These are phyloP conservation scores for Alfaro cultratus DNA, from an alignment of 2,797 vertebrate species.

Conservation along the genomic window DNA sequence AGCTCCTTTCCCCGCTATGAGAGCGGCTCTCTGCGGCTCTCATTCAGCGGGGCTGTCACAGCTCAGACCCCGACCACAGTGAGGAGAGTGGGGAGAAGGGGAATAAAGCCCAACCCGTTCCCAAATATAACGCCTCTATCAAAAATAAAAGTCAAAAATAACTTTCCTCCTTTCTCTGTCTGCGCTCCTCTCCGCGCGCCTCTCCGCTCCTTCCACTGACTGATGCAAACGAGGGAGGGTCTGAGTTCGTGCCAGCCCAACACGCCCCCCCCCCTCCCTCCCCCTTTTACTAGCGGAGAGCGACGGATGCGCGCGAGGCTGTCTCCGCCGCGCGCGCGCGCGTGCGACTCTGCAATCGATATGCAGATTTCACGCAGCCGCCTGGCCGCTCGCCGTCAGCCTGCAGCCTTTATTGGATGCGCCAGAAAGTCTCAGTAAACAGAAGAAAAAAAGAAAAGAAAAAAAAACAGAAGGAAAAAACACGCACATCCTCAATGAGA, in stretches of 20 bases:
- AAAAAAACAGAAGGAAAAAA: not conserved
- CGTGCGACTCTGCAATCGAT: conserved; percentile 43
- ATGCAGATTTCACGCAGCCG: conserved; percentile 60
- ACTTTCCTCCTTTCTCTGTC: conserved; percentile 48
- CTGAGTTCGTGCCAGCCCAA: conserved; percentile 61
- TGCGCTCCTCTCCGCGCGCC: conserved; percentile 39
- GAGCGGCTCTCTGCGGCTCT: conserved; percentile 32
- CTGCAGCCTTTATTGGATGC: conserved; percentile 29
- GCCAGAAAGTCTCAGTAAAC: conserved; percentile 36
- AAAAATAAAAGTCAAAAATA: conserved; percentile 4
- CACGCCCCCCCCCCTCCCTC: conserved; percentile 78
- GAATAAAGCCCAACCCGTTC: conserved; percentile 18
- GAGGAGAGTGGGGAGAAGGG: not conserved
- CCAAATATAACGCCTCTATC: not conserved
- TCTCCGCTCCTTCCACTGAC: conserved; percentile 50
- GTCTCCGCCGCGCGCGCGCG: conserved; percentile 9
- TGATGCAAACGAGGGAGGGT: conserved; percentile 58
- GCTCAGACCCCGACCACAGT: conserved; percentile 28
- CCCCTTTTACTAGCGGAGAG: conserved; percentile 47
- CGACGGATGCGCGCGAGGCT: conserved; percentile 32
- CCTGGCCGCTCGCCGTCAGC: conserved; percentile 10
- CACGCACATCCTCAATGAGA: conserved; percentile 17
- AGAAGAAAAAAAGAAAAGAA: not conserved
- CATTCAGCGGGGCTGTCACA: conserved; percentile 29
- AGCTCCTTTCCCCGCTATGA: conserved; percentile 32